Evolutionary conservation across 2,888 invertebrate genomes (phyloP).

Genomic region (Salpingus planirostris): DNA sequence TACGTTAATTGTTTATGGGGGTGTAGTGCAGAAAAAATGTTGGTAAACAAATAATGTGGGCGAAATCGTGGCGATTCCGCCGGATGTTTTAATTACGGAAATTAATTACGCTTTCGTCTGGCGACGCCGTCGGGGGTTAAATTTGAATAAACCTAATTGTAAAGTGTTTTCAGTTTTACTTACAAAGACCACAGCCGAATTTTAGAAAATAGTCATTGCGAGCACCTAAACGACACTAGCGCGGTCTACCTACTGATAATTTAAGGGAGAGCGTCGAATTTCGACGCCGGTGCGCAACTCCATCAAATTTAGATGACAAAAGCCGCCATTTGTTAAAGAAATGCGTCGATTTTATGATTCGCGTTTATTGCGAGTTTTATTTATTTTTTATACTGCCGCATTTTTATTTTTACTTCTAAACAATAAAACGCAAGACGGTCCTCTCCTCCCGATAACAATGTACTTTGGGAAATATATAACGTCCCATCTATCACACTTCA

Average conservation of each 20-base stretch:
- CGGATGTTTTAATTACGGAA: no score
- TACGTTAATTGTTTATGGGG: no score
- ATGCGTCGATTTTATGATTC: slow-evolving; percentile 26
- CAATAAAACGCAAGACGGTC: slow-evolving; percentile 17
- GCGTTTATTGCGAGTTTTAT: slow-evolving; percentile 20
- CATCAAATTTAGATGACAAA: slow-evolving; percentile 40
- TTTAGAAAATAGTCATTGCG: slow-evolving; percentile 41
- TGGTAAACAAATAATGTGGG: slow-evolving; percentile 14
- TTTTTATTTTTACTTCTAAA: slow-evolving; percentile 18
- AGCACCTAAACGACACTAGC: slow-evolving; percentile 42
- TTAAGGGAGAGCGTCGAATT: slow-evolving; percentile 38
- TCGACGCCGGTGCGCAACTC: slow-evolving; percentile 39
- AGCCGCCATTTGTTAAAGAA: slow-evolving; percentile 39
- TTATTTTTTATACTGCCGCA: slow-evolving; percentile 19
- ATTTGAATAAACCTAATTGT: no score
- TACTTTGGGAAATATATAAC: slow-evolving; percentile 4
- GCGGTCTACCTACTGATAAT: slow-evolving; percentile 44
- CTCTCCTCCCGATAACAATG: slow-evolving; percentile 10
- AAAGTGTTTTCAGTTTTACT: no score
- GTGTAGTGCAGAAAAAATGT: no score
- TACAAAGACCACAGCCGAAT: slow-evolving; percentile 41
- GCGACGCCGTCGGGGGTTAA: no score
- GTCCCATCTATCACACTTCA: slow-evolving; percentile 4
- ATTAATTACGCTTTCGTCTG: no score
- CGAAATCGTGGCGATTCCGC: no score